Base-by-base conservation (phyloP, 2,113 vertebrate genomes). In the Myotis davidii region DNA sequence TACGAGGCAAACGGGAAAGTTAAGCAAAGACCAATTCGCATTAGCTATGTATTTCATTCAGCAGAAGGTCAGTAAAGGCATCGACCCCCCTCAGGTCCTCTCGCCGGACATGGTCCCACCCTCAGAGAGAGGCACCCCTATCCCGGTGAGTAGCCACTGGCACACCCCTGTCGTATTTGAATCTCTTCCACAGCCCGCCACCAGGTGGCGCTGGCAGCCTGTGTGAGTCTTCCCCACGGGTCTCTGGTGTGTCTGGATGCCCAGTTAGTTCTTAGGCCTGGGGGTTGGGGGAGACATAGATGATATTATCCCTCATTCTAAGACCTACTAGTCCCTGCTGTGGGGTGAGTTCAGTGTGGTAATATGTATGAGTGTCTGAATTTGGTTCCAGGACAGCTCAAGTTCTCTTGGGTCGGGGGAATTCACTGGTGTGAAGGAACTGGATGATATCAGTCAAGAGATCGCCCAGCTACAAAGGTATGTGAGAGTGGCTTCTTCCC, bases 21-120 rank as follows among this genome's bases (percentile, higher is more conserved):
- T 99, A 82, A 99, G 98, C 94, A 98, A 99, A 94, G 99, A 99
- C 88, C 99, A 99, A 97, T 99, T 99, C 96, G 98, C 99, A 5
- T 98, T 99, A 1, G 99, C 99, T 92, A 99, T 99, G 99, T 98
- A 99, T 98, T 98, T 99, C 96, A 99, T 99, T 93, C 99, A 99
- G 82, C 99, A 99, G 98, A 99, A 99, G 98, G 99, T 99, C 97
- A 99, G 98, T 98, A 99, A 99, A 97, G 99, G 99, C 94, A 86
- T 99, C 23, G 99, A 99, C 96, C 99, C 99, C 45, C 99, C 99
- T 0, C 99, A 99, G 94, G 97, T 98, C 2, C 98, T 99, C 89
- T 98, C 99, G 5, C 97, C 99, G 0, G 99, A 99, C 83, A 99
- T 99, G 99, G 98, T 99, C 78, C 99, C 99, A 5, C 99, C 99